Conservation (phyloP, 2,113 vertebrate genomes). For the Lanius ludovicianus region DNA sequence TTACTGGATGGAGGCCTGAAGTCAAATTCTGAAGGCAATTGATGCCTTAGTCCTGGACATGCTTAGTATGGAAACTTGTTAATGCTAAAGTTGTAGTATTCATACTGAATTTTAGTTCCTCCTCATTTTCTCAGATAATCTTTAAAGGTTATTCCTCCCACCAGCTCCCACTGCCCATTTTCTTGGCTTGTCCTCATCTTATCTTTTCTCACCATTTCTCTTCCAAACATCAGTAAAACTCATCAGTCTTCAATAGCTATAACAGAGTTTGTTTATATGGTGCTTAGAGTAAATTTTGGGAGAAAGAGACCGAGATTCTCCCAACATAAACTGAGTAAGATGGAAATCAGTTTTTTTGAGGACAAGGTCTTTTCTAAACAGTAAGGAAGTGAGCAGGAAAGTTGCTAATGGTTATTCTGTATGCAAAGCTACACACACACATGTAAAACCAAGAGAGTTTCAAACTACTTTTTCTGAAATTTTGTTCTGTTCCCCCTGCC, state of each 20-base stretch:
- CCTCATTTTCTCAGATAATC: neutral
- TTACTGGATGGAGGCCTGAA: neutral
- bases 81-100: neutral
- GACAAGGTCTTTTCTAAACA: neutral
- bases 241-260: neutral
- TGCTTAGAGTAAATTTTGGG: neutral
- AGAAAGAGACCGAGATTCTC: neutral
- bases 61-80: neutral
- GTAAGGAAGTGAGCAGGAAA: neutral
- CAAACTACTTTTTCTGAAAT: neutral
- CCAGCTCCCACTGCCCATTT: neutral
- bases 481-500: neutral
- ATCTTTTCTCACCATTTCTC: conserved; percentile 11
- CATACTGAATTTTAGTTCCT: neutral
- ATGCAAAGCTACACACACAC: neutral
- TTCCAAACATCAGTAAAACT: conserved; percentile 3
- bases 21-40: neutral
- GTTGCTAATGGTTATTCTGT: neutral
- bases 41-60: neutral
- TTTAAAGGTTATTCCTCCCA: neutral
- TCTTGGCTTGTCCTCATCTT: neutral
- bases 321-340: neutral
- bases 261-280: neutral
- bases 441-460: neutral
- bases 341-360: neutral